Evolutionary conservation across 2,888 invertebrate species (phyloP), one percentile per base, ranked within the genome.

Genomic region (Phragmatobia fuliginosa): DNA sequence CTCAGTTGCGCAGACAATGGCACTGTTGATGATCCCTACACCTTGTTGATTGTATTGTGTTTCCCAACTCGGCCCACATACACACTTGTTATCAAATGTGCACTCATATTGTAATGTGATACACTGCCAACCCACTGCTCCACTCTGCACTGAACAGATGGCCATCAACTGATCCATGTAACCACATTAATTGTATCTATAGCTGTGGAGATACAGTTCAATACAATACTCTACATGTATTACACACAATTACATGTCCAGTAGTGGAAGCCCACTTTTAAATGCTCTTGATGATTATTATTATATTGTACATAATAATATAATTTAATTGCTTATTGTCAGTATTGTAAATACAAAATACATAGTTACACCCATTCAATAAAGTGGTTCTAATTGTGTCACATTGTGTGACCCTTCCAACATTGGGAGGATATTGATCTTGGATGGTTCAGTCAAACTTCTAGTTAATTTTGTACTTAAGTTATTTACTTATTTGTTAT

Each of bases 31-130:
- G 28, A 28, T 56, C 16, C 16, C 14, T 56, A 25, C 25, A 28
- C 56, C 56, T 56, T 56, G 56, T 56, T 56, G 28, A 56, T 56
- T 56, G 16, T 28, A 56, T 56, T 56, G 56, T 56, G 25, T 56
- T 25, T 11, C 56, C 52, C 52, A 25, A 5, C 52, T 52, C 14
- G 52, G 11, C 14, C 52, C 56, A 56, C 56, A 28, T 28, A 16
- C 2, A 2, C 56, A 56, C 28, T 56, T 6, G 28, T 28, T 28
- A 56, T 56, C 28, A 28, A 49, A 49, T n/a, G n/a, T n/a, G 56
- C 56, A 56, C 56, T 28, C 2, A 25, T 52, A 28, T 16, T 56
- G 25, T 28, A 56, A 56, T 56, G 6, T 28, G 56, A 56, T 56
- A 56, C 16, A 28, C 11, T 7, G 14, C 25, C 56, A 28, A 56